These are phyloP conservation scores for Halichoeres trimaculatus DNA, from an alignment of 2,113 vertebrate species.

Conservation along the genomic window DNA sequence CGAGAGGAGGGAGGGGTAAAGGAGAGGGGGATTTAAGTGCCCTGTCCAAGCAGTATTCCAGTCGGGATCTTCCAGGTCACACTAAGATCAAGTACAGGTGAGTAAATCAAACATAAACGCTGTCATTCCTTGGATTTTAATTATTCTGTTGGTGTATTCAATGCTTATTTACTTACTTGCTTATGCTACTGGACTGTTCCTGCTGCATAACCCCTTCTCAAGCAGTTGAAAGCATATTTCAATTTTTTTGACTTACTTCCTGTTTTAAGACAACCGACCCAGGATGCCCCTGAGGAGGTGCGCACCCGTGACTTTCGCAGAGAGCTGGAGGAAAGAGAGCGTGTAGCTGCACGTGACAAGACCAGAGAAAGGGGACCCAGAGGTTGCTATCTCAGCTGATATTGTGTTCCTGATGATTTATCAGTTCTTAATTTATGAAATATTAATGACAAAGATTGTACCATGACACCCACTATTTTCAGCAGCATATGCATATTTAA, in stretches of 20 bases:
- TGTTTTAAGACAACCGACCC: conserved; percentile 89
- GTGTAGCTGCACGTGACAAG: conserved; percentile 91
- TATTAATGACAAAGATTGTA: not conserved
- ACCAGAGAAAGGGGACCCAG: conserved; percentile 92
- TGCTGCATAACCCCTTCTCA: not conserved
- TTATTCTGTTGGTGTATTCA: not conserved
- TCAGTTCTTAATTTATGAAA: not conserved
- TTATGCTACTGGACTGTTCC: not conserved
- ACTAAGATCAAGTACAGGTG: conserved; percentile 99
- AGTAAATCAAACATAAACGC: conserved; percentile 1
- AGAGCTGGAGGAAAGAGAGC: conserved; percentile 95
- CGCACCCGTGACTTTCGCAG: conserved; percentile 96
- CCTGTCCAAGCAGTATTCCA: conserved; percentile 96
- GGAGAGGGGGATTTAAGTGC: conserved; percentile 97
- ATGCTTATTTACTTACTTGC: not conserved
- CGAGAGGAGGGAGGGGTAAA: conserved; percentile 96
- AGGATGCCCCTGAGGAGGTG: conserved; percentile 96
- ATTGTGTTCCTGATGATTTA: not conserved
- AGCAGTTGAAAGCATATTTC: not conserved
- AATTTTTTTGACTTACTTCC: not conserved
- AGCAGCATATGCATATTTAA: conserved; percentile 12
- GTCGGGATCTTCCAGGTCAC: conserved; percentile 96
- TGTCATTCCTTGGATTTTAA: not conserved
- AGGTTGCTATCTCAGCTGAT: conserved; percentile 79
- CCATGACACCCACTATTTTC: not conserved